phyloP scores from a whole-genome alignment of 2,888 invertebrate genomes.

The Ernsta delagoae region DNA sequence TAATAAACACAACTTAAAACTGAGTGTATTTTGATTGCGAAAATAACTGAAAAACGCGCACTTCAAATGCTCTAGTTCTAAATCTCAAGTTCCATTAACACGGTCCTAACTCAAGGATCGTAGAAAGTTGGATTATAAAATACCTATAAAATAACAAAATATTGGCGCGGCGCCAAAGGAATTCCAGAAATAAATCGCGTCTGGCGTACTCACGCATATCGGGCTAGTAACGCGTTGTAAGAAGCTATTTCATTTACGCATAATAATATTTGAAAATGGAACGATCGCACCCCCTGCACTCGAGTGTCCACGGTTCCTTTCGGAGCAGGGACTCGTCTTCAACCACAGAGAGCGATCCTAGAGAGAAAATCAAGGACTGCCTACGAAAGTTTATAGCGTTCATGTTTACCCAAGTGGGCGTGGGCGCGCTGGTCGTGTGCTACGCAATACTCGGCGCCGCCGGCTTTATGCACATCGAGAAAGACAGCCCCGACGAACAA shows the following conservation, averaged over 20 bases:
- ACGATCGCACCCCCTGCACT: constrained; percentile 63
- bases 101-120: background rate
- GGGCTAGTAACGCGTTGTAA: constrained; percentile 21
- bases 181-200: constrained; percentile 68
- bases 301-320: constrained; percentile 85
- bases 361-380: constrained; percentile 93
- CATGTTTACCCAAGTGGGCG: constrained; percentile 97
- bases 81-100: background rate
- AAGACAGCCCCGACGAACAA: constrained; percentile 82
- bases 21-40: too few relatives aligned
- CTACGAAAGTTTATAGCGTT: constrained; percentile 94
- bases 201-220: constrained; percentile 44
- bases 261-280: constrained; percentile 56
- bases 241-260: constrained; percentile 20
- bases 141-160: background rate
- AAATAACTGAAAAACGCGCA: too few relatives aligned
- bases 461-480: constrained; percentile 92
- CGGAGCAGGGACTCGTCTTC: constrained; percentile 88
- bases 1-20: too few relatives aligned
- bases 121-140: background rate
- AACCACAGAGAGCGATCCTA: constrained; percentile 87
- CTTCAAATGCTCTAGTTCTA: too few relatives aligned
- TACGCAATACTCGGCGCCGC: constrained; percentile 95
- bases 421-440: constrained; percentile 93
- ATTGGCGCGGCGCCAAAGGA: constrained; percentile 66